phyloP scores from a whole-genome alignment of 2,797 vertebrate genomes.

The Chrysocyon brachyurus region DNA sequence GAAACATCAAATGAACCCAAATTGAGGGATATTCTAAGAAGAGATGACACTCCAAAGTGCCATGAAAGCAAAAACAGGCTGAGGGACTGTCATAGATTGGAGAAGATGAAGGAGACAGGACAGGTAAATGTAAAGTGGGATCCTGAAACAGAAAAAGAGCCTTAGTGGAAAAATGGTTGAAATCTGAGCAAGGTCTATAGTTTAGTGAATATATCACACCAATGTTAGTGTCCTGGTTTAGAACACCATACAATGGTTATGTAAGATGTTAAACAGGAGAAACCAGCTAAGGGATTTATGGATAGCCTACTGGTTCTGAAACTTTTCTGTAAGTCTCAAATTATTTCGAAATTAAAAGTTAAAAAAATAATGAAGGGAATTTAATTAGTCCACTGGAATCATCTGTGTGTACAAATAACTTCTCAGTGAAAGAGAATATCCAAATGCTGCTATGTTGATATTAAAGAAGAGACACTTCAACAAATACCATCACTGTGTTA shows the following conservation, averaged over 20 bases:
- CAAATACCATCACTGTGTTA: neutral
- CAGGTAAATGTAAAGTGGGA: neutral
- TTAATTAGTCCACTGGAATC: slow-evolving; percentile 1
- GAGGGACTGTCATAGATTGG: neutral
- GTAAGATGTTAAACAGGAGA: neutral
- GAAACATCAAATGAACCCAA: neutral
- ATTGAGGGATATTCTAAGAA: neutral
- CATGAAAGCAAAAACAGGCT: neutral
- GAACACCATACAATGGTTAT: neutral
- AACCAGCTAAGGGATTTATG: neutral
- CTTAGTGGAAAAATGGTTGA: neutral
- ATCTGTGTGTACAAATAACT: neutral
- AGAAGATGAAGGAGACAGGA: neutral
- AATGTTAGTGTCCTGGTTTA: neutral
- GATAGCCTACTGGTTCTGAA: neutral
- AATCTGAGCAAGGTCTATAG: neutral
- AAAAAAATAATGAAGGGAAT: neutral
- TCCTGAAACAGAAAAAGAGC: neutral
- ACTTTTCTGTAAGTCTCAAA: slow-evolving; percentile 25
- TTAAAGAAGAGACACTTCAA: slow-evolving; percentile 2
- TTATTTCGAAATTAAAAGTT: slow-evolving; percentile 11
- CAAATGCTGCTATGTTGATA: neutral
- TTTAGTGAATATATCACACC: neutral
- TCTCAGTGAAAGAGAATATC: neutral
- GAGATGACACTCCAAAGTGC: neutral